Conservation (phyloP, 2,797 vertebrate species). For the Galagoides demidoff region DNA sequence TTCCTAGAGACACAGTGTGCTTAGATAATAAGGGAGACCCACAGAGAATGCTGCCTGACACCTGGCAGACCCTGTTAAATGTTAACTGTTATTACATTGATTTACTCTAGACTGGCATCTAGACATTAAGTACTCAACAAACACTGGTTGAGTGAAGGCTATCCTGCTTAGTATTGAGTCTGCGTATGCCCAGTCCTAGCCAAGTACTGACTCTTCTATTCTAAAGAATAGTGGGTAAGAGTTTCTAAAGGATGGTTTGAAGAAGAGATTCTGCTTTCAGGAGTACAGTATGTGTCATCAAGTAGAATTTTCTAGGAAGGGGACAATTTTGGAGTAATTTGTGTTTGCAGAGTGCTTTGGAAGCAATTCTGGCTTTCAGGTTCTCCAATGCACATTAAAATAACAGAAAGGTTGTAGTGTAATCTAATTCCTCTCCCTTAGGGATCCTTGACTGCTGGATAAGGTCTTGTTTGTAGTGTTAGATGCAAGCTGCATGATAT, state of each 20-base stretch:
- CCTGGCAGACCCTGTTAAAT: not conserved
- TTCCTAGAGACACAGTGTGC: not conserved
- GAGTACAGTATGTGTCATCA: not conserved
- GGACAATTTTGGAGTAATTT: not conserved
- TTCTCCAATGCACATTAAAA: not conserved
- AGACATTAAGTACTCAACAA: not conserved
- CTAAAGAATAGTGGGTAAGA: not conserved
- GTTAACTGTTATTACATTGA: not conserved
- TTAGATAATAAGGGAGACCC: not conserved
- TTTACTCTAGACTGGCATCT: not conserved
- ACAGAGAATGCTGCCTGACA: not conserved
- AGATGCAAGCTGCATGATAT: not conserved
- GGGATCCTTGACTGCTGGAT: not conserved
- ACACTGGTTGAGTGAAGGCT: not conserved
- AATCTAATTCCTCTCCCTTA: not conserved
- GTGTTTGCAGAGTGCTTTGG: not conserved
- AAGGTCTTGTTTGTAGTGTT: not conserved
- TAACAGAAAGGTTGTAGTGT: not conserved
- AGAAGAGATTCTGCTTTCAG: slow-evolving; percentile 36
- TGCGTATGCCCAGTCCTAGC: not conserved
- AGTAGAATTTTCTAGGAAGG: not conserved
- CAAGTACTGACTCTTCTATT: not conserved
- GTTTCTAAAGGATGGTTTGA: not conserved
- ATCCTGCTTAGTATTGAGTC: not conserved
- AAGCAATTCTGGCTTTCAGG: not conserved